These are phyloP conservation scores for Halcyon chelicuti DNA, from an alignment of 2,797 vertebrate genomes.

Conservation along the genomic window DNA sequence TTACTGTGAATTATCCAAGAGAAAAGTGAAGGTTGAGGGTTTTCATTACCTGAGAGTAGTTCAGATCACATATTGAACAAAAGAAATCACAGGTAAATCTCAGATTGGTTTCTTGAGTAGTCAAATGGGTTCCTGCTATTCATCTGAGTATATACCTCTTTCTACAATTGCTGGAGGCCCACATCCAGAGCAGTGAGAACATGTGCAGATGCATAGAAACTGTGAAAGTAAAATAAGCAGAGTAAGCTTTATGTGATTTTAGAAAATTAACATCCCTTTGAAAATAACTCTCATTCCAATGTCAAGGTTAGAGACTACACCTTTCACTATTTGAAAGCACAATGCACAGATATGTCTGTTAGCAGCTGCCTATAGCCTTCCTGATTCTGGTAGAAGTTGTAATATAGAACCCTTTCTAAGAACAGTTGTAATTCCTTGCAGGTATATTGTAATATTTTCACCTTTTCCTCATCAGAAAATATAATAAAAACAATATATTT, in stretches of 20 bases:
- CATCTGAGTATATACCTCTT: conserved; percentile 44
- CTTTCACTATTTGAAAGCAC: background rate
- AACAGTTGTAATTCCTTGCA: background rate
- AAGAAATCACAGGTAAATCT: conserved; percentile 58
- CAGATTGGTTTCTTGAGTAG: conserved; percentile 51
- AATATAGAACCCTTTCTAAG: background rate
- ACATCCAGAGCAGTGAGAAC: background rate
- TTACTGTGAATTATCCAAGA: conserved; percentile 76
- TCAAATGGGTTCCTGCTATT: conserved; percentile 66
- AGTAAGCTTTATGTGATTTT: background rate
- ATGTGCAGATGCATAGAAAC: background rate
- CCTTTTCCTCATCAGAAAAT: background rate
- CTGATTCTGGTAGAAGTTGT: background rate
- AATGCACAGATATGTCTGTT: background rate
- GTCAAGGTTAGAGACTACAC: background rate
- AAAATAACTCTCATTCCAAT: background rate
- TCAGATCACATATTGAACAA: conserved; percentile 46
- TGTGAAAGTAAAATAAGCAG: background rate
- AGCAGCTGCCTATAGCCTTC: background rate
- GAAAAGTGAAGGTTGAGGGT: conserved; percentile 64
- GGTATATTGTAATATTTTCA: background rate
- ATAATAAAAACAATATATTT: background rate
- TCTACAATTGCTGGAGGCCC: background rate
- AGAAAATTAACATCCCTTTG: background rate
- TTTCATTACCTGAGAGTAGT: conserved; percentile 49